Evolutionary conservation across 2,797 vertebrate species (phyloP).

Genomic region (Etheostoma nigrum): DNA sequence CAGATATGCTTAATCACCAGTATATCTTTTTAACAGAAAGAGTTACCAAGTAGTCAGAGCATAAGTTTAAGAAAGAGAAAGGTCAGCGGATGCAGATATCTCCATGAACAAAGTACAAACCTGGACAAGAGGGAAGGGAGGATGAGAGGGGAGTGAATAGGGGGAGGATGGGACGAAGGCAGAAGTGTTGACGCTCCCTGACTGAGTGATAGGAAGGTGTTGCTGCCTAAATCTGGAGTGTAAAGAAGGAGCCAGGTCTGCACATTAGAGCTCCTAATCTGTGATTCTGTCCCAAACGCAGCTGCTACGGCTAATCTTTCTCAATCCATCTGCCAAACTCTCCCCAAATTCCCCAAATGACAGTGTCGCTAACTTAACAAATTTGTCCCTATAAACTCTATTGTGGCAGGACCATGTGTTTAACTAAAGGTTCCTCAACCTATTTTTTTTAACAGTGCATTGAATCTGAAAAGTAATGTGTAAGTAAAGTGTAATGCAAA

Average conservation of each 20-base stretch:
- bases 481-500: neutral
- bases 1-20: conserved; percentile 17
- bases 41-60: conserved; percentile 17
- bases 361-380: conserved; percentile 79
- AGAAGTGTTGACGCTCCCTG: conserved; percentile 81
- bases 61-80: conserved; percentile 24
- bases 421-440: conserved; percentile 23
- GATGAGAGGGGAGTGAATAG: conserved; percentile 34
- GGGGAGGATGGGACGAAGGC: conserved; percentile 58
- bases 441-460: conserved; percentile 19
- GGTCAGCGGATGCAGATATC: conserved; percentile 7
- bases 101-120: conserved; percentile 48
- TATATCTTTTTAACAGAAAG: conserved; percentile 15
- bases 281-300: conserved; percentile 88
- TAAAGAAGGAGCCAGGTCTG: conserved; percentile 86
- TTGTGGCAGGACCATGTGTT: conserved; percentile 28
- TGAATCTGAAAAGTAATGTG: neutral
- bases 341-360: conserved; percentile 83
- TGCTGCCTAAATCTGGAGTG: conserved; percentile 86
- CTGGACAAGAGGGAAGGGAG: conserved; percentile 39
- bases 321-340: conserved; percentile 87
- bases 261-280: conserved; percentile 88
- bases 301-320: conserved; percentile 87
- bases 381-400: conserved; percentile 42
- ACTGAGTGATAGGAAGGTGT: conserved; percentile 86